Percentiles rank a stretch among this genome's conserved stretches.
phyloP scores from a whole-genome alignment of 1,140 invertebrate species.

The Rhagoletis pomonella region DNA sequence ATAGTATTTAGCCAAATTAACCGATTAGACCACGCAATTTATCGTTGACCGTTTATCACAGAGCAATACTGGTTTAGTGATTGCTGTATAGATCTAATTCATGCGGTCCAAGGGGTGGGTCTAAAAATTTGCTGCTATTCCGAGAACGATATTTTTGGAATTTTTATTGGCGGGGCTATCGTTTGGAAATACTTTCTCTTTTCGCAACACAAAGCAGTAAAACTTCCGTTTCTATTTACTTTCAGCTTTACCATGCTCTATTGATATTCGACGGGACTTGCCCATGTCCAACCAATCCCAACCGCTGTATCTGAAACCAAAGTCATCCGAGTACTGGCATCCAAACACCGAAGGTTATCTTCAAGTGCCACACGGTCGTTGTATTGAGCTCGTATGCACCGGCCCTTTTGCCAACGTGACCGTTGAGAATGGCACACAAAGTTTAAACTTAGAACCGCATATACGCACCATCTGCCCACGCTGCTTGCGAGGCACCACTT shows the following conservation, averaged over 20 bases:
- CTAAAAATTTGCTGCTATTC: too few relatives aligned
- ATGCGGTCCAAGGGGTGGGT: too few relatives aligned
- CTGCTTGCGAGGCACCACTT: slow-evolving; percentile 64
- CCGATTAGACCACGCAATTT: too few relatives aligned
- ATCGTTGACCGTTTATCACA: too few relatives aligned
- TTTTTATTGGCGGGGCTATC: too few relatives aligned
- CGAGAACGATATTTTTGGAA: too few relatives aligned
- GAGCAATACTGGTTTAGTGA: too few relatives aligned
- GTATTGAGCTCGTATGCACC: slow-evolving; percentile 65
- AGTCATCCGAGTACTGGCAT: slow-evolving; percentile 63
- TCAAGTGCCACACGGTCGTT: slow-evolving; percentile 61
- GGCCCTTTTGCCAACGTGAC: slow-evolving; percentile 59
- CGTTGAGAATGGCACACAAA: not conserved
- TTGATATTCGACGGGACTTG: slow-evolving; percentile 66
- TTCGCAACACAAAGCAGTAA: too few relatives aligned
- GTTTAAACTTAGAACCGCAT: not conserved
- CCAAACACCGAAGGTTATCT: slow-evolving; percentile 64
- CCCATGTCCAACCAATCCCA: slow-evolving; percentile 59
- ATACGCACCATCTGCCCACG: slow-evolving; percentile 58
- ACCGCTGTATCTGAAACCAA: slow-evolving; percentile 64
- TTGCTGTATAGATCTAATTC: too few relatives aligned
- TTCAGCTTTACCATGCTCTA: slow-evolving; percentile 61
- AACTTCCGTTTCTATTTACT: not conserved
- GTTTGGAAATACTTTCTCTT: too few relatives aligned
- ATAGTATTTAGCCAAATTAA: too few relatives aligned